Evolutionary conservation across 2,888 invertebrate genomes (phyloP), one percentile per base, ranked within the genome.

Genomic region (Heterodera filipjevi): DNA sequence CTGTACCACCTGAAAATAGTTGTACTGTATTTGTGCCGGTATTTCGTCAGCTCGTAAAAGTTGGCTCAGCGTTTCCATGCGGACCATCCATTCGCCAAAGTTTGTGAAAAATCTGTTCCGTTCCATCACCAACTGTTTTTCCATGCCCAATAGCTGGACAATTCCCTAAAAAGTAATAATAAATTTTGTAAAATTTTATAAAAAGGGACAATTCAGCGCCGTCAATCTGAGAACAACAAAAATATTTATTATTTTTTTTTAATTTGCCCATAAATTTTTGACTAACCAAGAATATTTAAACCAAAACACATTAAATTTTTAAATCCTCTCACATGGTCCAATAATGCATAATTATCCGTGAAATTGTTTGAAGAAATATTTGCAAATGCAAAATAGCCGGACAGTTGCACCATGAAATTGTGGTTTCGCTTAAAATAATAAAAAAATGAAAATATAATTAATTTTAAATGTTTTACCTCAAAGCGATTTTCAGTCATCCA

Each of bases 381-480:
- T 0, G 96, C 93, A 81, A 93, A 93, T 0, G 96, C 93, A 90
- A 95, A 98, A 90, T 98, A 98, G 0, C 99, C 99, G 83, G 93
- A 94, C n/a, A 99, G 92, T 0, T 93, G 91, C 70, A 96, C 92
- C 46, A 92, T 93, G 89, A 97, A 97, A 80, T 94, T 93, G 39
- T 93, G 92, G 90, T 99, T 99, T n/a, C 59, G n/a, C 59, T 59
- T 27, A 53, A 53, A 49, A 16, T 49, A 49, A 16, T 10, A 19
- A 49, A 49, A 10, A 16, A 12, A 16, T 49, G 16, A 12, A 12
- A 2, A 16, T 19, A 49, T 16, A 49, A 10, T 12, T 49, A 12
- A 12, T 8, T 49, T 19, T 3, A 49, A 49, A 12, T 49, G 46
- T 49, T 14, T 49, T 85, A 93, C 92, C 22, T 93, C 92, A 93